phyloP scores from a whole-genome alignment of 2,797 vertebrate genomes.

The Gastrophryne carolinensis region DNA sequence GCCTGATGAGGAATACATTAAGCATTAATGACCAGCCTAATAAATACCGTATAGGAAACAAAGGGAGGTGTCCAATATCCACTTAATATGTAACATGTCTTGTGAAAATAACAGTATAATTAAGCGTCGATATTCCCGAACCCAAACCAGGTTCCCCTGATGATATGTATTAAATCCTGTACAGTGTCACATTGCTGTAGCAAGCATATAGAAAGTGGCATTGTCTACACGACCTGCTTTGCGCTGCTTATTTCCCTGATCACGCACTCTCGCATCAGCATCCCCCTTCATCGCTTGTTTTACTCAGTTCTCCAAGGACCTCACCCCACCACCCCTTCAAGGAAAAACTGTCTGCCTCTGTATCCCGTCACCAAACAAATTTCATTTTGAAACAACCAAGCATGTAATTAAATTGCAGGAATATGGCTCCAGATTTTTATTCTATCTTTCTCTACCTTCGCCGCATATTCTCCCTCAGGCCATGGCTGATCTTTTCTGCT shows the following conservation, averaged over 20 bases:
- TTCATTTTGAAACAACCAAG: constrained; percentile 42
- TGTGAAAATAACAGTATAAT: too few relatives aligned
- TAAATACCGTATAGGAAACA: too few relatives aligned
- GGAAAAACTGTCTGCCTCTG: constrained; percentile 43
- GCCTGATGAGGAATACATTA: too few relatives aligned
- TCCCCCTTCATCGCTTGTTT: not conserved
- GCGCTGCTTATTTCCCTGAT: constrained; percentile 35
- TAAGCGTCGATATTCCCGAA: too few relatives aligned
- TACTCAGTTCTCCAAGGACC: constrained; percentile 14
- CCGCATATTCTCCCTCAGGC: constrained; percentile 25
- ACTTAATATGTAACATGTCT: too few relatives aligned
- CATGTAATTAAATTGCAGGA: constrained; percentile 41
- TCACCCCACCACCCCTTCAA: constrained; percentile 50
- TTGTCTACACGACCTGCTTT: not conserved
- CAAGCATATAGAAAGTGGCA: constrained; percentile 1
- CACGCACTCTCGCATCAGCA: constrained; percentile 21
- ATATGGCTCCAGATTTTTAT: constrained; percentile 34
- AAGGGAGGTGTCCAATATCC: too few relatives aligned
- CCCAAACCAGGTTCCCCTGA: too few relatives aligned
- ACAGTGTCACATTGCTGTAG: not conserved
- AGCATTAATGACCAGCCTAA: too few relatives aligned
- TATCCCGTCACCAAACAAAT: constrained; percentile 41
- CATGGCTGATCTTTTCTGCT: constrained; percentile 28
- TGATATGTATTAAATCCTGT: too few relatives aligned
- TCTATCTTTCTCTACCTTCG: constrained; percentile 26